Evolutionary conservation across 2,888 invertebrate genomes (phyloP), one percentile per base, ranked within the genome.

Genomic region (Drosophila ustulata): DNA sequence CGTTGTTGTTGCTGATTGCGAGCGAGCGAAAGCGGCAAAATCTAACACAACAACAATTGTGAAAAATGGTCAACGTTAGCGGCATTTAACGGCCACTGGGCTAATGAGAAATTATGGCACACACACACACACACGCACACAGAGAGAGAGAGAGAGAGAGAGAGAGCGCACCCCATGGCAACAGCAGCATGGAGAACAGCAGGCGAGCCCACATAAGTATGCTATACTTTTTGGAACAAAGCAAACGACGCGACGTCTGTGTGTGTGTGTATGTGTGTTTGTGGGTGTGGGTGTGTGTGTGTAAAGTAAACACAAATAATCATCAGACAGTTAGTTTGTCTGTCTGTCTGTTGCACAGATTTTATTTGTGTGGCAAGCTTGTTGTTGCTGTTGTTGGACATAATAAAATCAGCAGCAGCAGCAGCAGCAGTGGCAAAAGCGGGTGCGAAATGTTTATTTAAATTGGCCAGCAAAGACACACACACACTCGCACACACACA

Each of bases 91-190:
- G 89, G 91, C 84, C 89, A 89, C 83, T 90, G 81, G 84, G 86
- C 89, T 91, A 90, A 91, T 90, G 90, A 89, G 90, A 90, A 91
- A 91, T 90, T 90, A 90, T 82, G 77, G 81, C 77, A 75, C 79
- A 81, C 68, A 68, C 66, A 71, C 49, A 66, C 58, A 66, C 62
- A 67, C 65, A 64, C 61, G 57, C 28, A 30, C 30, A 45, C 13
- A 34, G 46, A 23, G 5, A n/a, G 23, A 30, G 9, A n/a, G 11
- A 50, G 4, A 8, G 3, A 25, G 5, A 45, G 28, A 41, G 28
- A 30, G 1, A 30, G 30, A 30, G 18, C 18, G 30, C 52, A 41
- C 6, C n/a, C 41, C 28, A 23, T 32, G 30, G 18, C 41, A 53
- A 53, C 49, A 32, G 30, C 18, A 18, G 18, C 18, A 18, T 18